A percentile compares a stretch with the other conserved stretches of the same genome.
These are phyloP conservation scores for Mylabris phalerata DNA, from an alignment of 1,140 invertebrate species.

Conservation along the genomic window DNA sequence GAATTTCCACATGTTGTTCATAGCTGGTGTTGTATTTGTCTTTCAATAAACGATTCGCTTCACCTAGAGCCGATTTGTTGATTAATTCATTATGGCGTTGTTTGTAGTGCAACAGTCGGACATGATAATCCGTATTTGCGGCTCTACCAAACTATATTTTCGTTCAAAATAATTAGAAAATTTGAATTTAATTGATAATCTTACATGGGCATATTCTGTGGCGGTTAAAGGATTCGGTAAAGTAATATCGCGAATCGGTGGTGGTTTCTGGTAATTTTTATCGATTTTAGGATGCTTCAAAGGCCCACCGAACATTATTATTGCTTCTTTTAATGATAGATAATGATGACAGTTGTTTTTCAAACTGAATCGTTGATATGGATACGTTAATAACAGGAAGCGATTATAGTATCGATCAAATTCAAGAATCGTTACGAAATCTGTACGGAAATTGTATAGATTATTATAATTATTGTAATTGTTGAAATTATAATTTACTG, in stretches of 20 bases:
- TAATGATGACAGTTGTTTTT: too few species aligned
- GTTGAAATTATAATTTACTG: too few species aligned
- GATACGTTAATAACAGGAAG: too few species aligned
- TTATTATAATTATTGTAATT: too few species aligned
- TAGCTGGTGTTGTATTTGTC: conserved; percentile 20
- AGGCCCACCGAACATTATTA: conserved; percentile 12
- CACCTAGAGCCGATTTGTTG: not conserved
- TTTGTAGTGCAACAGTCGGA: conserved; percentile 22
- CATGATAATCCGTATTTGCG: conserved; percentile 29
- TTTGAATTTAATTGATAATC: conserved; percentile 6
- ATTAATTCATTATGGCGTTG: conserved; percentile 19
- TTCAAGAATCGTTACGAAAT: too few species aligned
- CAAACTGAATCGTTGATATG: too few species aligned
- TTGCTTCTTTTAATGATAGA: not conserved
- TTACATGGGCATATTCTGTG: conserved; percentile 21
- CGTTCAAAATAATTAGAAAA: conserved; percentile 3
- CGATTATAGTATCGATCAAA: too few species aligned
- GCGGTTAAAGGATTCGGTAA: conserved; percentile 12
- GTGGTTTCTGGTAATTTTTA: not conserved
- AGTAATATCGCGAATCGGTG: not conserved
- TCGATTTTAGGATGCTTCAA: conserved; percentile 2
- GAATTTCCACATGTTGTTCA: conserved; percentile 23
- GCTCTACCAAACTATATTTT: conserved; percentile 16
- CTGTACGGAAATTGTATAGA: too few species aligned
- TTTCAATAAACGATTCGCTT: conserved; percentile 9